Base-by-base conservation (phyloP, 2,113 vertebrate genomes). In the Xyliphius kryptos region DNA sequence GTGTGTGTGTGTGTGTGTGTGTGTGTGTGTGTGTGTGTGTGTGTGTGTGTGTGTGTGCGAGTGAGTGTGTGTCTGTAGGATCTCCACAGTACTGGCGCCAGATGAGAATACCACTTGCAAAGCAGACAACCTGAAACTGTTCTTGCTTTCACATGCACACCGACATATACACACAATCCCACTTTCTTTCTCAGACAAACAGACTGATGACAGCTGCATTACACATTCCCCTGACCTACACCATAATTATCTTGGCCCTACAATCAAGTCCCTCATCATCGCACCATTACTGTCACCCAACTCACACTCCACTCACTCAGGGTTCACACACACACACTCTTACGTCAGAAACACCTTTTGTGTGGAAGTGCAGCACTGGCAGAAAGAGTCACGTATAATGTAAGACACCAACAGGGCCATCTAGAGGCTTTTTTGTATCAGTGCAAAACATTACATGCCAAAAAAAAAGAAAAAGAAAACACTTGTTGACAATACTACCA, bases 51-150 rank as follows among this genome's bases (percentile, higher is more conserved):
- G n/a, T n/a, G n/a, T n/a, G n/a, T n/a, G n/a, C n/a, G n/a, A n/a
- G n/a, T n/a, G n/a, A n/a, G n/a, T n/a, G n/a, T n/a, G n/a, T n/a
- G n/a, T n/a, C n/a, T n/a, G n/a, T n/a, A 83, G 83, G 85, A 68
- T 85, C 84, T 81, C 80, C 77, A 79, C 70, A 77, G 76, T 74
- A 52, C 83, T 86, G 87, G 85, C 85, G 85, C 87, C 85, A 85
- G 85, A 77, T 84, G 83, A 83, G 84, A 86, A 87, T 85, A 82
- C 77, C 77, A 81, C 73, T 61, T 19, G 43, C 79, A 71, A 81
- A 81, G 80, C 79, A 79, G 78, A 78, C 68, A 80, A 70, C 74
- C 79, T 77, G 69, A 76, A 75, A 77, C 82, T 77, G 78, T 81
- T 80, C 78, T 71, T 77, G 75, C 75, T 50, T 57, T 51, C 47